A percentile compares a stretch with the other conserved stretches of the same genome.
These are phyloP conservation scores for Byasa hedistus DNA, from an alignment of 2,888 invertebrate genomes.

Conservation along the genomic window DNA sequence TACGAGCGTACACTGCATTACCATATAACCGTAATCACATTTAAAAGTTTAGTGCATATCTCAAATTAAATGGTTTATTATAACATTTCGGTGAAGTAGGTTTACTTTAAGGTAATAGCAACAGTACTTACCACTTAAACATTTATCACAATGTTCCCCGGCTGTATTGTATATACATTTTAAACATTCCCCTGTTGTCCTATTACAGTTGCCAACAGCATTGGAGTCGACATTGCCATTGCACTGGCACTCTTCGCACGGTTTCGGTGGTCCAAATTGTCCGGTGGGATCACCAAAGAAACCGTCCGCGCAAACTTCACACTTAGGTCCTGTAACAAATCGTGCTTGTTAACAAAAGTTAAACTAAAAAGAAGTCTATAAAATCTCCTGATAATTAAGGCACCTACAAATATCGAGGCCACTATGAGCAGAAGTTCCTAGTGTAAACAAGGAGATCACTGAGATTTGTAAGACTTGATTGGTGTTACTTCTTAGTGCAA, in stretches of 20 bases:
- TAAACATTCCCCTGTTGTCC: slow-evolving; percentile 96
- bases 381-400: too few relatives aligned
- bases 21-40: too few relatives aligned
- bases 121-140: slow-evolving; percentile 85
- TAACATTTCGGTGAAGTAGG: too few relatives aligned
- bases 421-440: too few relatives aligned
- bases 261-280: slow-evolving; percentile 88
- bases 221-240: slow-evolving; percentile 96
- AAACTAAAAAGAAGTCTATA: background rate
- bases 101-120: too few relatives aligned
- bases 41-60: too few relatives aligned
- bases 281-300: slow-evolving; percentile 96
- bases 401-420: too few relatives aligned
- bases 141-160: slow-evolving; percentile 94
- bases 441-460: too few relatives aligned
- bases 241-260: slow-evolving; percentile 94
- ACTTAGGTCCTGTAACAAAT: slow-evolving; percentile 80
- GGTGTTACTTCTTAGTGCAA: too few relatives aligned
- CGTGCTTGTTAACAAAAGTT: background rate
- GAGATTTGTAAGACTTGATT: too few relatives aligned
- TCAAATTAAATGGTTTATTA: too few relatives aligned
- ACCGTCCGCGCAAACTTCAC: slow-evolving; percentile 97
- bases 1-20: too few relatives aligned
- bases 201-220: slow-evolving; percentile 97
- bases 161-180: slow-evolving; percentile 98